A percentile compares a stretch with the other conserved stretches of the same genome.
phyloP scores from a whole-genome alignment of 2,113 vertebrate species.

The Euleptes europaea region DNA sequence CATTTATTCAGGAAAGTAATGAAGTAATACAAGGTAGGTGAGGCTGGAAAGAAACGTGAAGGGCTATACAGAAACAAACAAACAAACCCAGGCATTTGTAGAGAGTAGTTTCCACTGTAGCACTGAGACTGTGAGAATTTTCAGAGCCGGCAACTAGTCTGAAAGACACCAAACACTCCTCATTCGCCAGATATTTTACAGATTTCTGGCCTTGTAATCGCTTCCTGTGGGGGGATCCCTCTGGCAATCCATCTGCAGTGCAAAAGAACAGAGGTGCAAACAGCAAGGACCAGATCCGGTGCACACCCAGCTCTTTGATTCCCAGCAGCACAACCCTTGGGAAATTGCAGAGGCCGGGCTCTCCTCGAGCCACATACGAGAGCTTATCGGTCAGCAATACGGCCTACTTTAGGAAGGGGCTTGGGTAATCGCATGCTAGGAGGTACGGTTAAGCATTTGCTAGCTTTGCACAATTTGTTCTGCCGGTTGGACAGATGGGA shows the following conservation, averaged over 20 bases:
- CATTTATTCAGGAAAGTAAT: constrained; percentile 1
- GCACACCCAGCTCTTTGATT: not conserved
- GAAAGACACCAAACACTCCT: not conserved
- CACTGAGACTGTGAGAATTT: not conserved
- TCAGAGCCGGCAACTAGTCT: not conserved
- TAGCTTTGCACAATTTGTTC: not conserved
- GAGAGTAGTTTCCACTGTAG: not conserved
- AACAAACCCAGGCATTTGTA: too few relatives aligned
- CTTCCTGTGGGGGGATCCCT: too few relatives aligned
- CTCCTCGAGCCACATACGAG: too few relatives aligned
- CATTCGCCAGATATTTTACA: not conserved
- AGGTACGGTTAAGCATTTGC: not conserved
- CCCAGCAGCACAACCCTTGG: not conserved
- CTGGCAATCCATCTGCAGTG: not conserved
- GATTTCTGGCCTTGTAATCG: not conserved
- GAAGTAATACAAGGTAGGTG: not conserved
- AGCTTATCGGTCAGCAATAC: too few relatives aligned
- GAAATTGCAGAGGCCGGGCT: not conserved
- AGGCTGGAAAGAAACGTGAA: not conserved
- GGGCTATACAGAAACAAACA: not conserved
- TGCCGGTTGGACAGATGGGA: not conserved
- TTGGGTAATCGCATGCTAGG: not conserved
- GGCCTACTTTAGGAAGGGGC: not conserved
- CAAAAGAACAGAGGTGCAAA: not conserved
- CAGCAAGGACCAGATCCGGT: not conserved